Conservation (phyloP, 2,888 invertebrate species). For the Drosophila conformis region DNA sequence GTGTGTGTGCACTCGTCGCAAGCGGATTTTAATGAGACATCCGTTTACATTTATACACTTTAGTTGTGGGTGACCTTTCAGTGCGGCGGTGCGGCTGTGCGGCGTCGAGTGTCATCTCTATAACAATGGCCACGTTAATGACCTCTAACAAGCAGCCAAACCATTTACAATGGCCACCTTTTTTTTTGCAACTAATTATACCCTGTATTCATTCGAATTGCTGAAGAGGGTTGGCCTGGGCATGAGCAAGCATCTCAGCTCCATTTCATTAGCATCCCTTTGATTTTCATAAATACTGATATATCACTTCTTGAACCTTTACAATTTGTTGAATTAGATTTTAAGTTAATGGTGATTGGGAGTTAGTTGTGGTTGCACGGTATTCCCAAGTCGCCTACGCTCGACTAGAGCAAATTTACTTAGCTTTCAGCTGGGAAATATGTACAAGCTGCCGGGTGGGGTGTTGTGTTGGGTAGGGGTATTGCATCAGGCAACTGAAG, state of each 20-base stretch:
- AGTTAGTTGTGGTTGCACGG: not conserved
- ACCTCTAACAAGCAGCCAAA: constrained; percentile 78
- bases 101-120: constrained; percentile 32
- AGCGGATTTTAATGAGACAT: constrained; percentile 67
- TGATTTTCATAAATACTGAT: not conserved
- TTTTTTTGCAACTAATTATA: constrained; percentile 18
- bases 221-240: not conserved
- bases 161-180: constrained; percentile 54
- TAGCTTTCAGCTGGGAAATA: constrained; percentile 8
- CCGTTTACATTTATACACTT: constrained; percentile 35
- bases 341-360: not conserved
- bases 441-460: not conserved
- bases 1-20: constrained; percentile 64
- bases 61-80: constrained; percentile 68
- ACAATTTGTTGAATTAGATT: not conserved
- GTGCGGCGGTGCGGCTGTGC: constrained; percentile 13
- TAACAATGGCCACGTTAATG: constrained; percentile 80
- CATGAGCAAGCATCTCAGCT: not conserved
- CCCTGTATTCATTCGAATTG: not conserved
- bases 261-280: not conserved
- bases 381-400: not conserved
- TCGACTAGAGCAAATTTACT: constrained; percentile 7
- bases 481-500: constrained; percentile 66
- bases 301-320: not conserved
- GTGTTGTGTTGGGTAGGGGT: constrained; percentile 2